Percentiles rank a stretch among this genome's conserved stretches.
Evolutionary conservation across 2,797 vertebrate genomes (phyloP).

Genomic region (Typhlichthys subterraneus): DNA sequence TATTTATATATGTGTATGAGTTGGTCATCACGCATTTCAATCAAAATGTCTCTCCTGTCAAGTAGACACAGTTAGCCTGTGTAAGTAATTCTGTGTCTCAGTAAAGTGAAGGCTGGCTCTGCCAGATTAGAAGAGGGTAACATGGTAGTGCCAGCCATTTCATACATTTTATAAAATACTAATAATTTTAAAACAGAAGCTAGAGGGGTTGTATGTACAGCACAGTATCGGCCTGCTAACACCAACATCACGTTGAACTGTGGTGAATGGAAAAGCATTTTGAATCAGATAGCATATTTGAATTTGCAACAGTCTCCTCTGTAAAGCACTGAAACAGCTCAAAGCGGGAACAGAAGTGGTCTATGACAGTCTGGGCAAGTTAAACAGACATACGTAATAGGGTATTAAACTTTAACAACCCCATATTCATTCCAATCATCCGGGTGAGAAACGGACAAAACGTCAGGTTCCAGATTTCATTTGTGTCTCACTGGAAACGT

Average conservation of each 20-base stretch:
- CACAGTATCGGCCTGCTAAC: slow-evolving; percentile 19
- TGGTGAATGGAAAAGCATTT: slow-evolving; percentile 21
- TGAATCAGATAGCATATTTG: slow-evolving; percentile 39
- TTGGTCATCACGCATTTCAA: too few species aligned
- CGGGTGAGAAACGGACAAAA: slow-evolving; percentile 72
- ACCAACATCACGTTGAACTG: slow-evolving; percentile 52
- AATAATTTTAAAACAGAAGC: background rate
- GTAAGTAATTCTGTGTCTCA: too few species aligned
- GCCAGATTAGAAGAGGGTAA: too few species aligned
- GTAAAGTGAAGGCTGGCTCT: too few species aligned
- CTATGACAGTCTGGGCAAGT: slow-evolving; percentile 64
- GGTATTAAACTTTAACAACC: slow-evolving; percentile 83
- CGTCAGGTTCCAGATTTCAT: slow-evolving; percentile 75
- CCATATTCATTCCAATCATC: slow-evolving; percentile 79
- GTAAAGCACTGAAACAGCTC: slow-evolving; percentile 51
- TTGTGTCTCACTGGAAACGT: slow-evolving; percentile 75
- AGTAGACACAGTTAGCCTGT: too few species aligned
- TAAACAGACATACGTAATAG: slow-evolving; percentile 80
- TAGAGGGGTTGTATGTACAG: background rate
- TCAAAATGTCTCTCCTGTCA: too few species aligned
- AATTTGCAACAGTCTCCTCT: slow-evolving; percentile 21
- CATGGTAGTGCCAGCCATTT: too few species aligned
- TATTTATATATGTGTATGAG: too few species aligned
- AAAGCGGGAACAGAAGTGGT: slow-evolving; percentile 23
- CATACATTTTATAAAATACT: background rate